phyloP scores from a whole-genome alignment of 2,797 vertebrate species.

The Enteromius thamalakanensis region DNA sequence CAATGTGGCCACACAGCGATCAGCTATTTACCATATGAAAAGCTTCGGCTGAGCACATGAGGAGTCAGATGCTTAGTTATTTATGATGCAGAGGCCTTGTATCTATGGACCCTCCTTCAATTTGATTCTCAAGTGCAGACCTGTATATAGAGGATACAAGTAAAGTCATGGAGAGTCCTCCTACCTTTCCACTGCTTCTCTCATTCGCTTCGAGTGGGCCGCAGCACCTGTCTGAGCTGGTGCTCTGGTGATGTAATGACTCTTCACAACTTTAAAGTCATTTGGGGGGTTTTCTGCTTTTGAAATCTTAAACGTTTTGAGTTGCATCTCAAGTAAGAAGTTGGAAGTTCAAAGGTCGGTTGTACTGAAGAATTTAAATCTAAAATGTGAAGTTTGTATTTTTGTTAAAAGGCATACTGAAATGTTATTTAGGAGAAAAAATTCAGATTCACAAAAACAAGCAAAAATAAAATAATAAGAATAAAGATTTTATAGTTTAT shows the following conservation, averaged over 20 bases:
- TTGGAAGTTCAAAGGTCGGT: not conserved
- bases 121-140: conserved; percentile 75
- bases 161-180: conserved; percentile 69
- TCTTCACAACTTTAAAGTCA: conserved; percentile 7
- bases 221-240: not conserved
- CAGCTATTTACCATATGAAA: conserved; percentile 88
- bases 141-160: conserved; percentile 72
- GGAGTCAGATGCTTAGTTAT: conserved; percentile 80
- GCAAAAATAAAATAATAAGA: no score
- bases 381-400: not conserved
- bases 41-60: conserved; percentile 75
- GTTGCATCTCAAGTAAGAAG: no score
- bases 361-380: not conserved
- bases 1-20: conserved; percentile 83
- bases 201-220: conserved; percentile 32
- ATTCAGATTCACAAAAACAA: no score
- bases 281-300: not conserved
- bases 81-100: conserved; percentile 81
- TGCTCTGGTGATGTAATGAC: conserved; percentile 4
- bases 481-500: not conserved
- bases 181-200: conserved; percentile 54
- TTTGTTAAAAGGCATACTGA: not conserved
- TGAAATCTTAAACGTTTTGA: not conserved
- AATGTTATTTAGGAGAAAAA: no score
- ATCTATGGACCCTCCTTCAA: conserved; percentile 77